Base-by-base conservation (phyloP, 2,888 invertebrate genomes). In the Trissolcus japonicus region DNA sequence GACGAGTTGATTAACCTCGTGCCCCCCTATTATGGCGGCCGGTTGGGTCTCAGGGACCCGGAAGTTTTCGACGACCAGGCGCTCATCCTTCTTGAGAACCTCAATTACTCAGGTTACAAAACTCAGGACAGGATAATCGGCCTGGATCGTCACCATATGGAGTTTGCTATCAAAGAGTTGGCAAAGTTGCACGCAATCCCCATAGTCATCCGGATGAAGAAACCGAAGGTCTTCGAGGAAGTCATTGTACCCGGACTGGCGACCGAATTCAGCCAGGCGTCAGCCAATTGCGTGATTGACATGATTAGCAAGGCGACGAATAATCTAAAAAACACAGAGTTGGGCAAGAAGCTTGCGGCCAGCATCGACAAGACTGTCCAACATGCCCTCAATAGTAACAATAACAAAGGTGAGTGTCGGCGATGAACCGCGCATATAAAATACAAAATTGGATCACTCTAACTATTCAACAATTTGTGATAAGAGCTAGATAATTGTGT, bases 71-170 rank as follows among this genome's bases (percentile, higher is more conserved):
- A 88, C 57, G 79, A 82, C 0, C 88, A 88, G 25, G 87, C 87
- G 0, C 81, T 85, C 0, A 84, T 89, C 4, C 73, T 89, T 2
- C 62, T 89, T 55, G 87, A 89, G 71, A 89, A 89, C 76, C 77
- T 89, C 0, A 86, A 84, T 25, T 80, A 74, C 21, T 67, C 71
- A 0, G 86, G 87, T 0, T 89, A 86, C 72, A 71, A 69, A 11
- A 86, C 82, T 2, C 79, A 83, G 46, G 86, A 88, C 67, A 83
- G 89, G 29, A 80, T 89, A 9, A 9, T 29, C 0, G 89, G 89
- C 2, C 72, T 89, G 48, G 87, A 86, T 19, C 76, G 77, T 13
- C 74, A 78, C 14, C 87, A 88, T 63, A 82, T 84, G 14, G 75
- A 84, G 17, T 85, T 82, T 46, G 87, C 86, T 0, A 80, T 87